These are phyloP conservation scores for Clupea harengus DNA, from an alignment of 2,113 vertebrate species.

Conservation along the genomic window DNA sequence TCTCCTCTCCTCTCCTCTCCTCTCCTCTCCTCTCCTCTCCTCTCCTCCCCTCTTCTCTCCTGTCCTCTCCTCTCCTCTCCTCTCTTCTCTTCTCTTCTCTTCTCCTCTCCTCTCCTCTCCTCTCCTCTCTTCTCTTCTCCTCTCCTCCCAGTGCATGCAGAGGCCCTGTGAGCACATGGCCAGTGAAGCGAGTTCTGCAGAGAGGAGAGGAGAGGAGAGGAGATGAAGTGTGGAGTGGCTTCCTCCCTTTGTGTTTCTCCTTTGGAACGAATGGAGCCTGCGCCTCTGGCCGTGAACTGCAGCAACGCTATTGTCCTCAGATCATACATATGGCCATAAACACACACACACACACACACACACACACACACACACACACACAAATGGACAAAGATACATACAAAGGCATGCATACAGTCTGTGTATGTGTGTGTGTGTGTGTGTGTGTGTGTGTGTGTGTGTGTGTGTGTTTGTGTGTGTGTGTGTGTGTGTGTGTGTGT, in stretches of 20 bases:
- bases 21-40: not conserved
- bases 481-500: no score
- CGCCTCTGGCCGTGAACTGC: not conserved
- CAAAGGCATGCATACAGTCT: not conserved
- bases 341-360: not conserved
- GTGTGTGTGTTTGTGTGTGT: no score
- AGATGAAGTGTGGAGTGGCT: not conserved
- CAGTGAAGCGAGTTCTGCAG: not conserved
- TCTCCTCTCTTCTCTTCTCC: not conserved
- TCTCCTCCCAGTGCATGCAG: not conserved
- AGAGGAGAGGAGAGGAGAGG: not conserved
- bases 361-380: constrained; percentile 44
- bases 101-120: not conserved
- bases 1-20: not conserved
- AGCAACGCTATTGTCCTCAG: not conserved
- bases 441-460: not conserved
- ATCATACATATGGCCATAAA: not conserved
- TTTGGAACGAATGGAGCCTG: not conserved
- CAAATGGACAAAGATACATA: not conserved
- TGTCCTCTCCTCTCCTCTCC: not conserved
- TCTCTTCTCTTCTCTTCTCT: not conserved
- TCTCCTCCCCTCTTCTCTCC: not conserved
- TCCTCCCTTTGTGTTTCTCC: not conserved
- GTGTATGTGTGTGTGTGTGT: not conserved
- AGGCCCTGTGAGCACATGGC: not conserved